Base-by-base conservation (phyloP, 2,888 invertebrate species). In the Carpatolechia fugitivella region DNA sequence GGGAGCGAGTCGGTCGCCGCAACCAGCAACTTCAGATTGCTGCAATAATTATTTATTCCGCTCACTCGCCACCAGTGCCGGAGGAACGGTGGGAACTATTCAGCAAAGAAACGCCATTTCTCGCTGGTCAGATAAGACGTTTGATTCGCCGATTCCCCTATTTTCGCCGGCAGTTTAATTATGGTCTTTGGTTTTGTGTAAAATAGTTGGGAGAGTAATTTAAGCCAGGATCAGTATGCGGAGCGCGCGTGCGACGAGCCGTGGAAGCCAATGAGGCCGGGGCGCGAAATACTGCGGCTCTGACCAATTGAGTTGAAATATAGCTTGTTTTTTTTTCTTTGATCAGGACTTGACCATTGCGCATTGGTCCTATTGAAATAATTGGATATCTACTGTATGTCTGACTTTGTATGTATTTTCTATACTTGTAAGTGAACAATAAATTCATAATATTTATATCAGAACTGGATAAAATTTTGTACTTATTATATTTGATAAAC, bases 41-140 rank as follows among this genome's bases (percentile, higher is more conserved):
- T 76, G 78, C 82, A 80, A 84, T 85, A 87, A 89, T 90, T 89
- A 90, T 88, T 89, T 88, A 90, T 90, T 90, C 90, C 82, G 85
- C 85, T 89, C 90, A 88, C 87, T 85, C 82, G 76, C 82, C 72
- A 69, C 71, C 77, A 78, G 80, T 82, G 73, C 83, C 77, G 68
- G 70, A 68, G 61, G 77, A 31, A n/a, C 24, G 44, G 33, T 33
- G 33, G 40, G 74, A 83, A 88, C 90, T 86, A 88, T 89, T 89
- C 85, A 89, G 69, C 71, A 81, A 82, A 84, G 88, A 86, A 89
- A 87, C 83, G 84, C 86, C 82, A 88, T 88, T 88, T 85, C 88
- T 78, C 83, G 72, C 68, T 78, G 85, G 88, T 85, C 88, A 88
- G 90, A 90, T 90, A 90, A 90, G 90, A 82, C 90, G 88, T 88